Conservation (phyloP, 2,888 invertebrate species). For the Antheraea yamamai region DNA sequence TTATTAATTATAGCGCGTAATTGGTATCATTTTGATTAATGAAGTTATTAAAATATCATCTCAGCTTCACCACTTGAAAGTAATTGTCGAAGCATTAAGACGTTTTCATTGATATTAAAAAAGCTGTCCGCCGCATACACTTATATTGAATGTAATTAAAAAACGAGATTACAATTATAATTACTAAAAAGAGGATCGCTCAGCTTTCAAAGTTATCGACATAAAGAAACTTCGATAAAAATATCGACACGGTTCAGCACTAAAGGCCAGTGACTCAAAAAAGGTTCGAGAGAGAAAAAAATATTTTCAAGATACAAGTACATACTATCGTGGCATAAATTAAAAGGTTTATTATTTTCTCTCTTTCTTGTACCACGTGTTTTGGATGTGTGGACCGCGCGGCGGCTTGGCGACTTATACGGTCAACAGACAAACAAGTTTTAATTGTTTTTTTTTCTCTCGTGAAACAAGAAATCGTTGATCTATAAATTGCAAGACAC, state of each 20-base stretch:
- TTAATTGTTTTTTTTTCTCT: conserved; percentile 22
- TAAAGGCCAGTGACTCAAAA: conserved; percentile 76
- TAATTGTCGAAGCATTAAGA: conserved; percentile 28
- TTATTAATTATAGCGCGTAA: not conserved
- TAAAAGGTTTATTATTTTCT: conserved; percentile 78
- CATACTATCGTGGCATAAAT: conserved; percentile 79
- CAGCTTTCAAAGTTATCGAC: conserved; percentile 20
- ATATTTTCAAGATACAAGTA: conserved; percentile 78
- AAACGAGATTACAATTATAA: conserved; percentile 3
- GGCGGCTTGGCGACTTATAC: conserved; percentile 58
- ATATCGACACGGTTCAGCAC: conserved; percentile 59
- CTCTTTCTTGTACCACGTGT: conserved; percentile 76
- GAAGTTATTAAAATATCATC: conserved; percentile 20
- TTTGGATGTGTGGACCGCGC: conserved; percentile 51
- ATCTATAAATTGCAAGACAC: not conserved
- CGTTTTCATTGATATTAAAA: not conserved
- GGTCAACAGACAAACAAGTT: conserved; percentile 52
- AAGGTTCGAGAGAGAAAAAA: conserved; percentile 60
- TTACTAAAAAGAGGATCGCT: conserved; percentile 19
- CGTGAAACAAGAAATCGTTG: not conserved
- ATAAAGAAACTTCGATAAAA: conserved; percentile 45
- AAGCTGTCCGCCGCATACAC: not conserved
- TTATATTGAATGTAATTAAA: conserved; percentile 10
- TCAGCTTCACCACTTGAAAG: conserved; percentile 23
- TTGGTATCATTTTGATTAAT: not conserved